Percentiles rank a stretch among this genome's conserved stretches.
phyloP scores from a whole-genome alignment of 2,113 vertebrate species.

The Podilymbus podiceps region DNA sequence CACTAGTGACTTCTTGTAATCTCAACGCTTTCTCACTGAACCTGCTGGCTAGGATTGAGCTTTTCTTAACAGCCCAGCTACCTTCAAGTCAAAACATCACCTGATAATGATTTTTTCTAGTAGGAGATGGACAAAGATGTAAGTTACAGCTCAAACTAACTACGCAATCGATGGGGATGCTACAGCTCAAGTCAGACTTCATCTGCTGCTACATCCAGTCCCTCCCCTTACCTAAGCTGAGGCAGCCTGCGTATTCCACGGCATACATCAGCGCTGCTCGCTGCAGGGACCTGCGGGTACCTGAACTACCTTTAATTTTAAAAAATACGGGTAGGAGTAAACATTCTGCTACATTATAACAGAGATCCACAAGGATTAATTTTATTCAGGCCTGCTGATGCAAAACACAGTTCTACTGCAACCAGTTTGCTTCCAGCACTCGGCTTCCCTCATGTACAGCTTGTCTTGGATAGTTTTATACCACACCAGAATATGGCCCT shows the following conservation, averaged over 20 bases:
- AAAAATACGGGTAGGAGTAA: background rate
- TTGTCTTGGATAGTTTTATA: background rate
- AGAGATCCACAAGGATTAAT: background rate
- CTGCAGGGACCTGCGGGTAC: background rate
- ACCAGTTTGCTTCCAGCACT: background rate
- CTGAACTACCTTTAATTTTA: background rate
- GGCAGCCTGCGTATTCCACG: background rate
- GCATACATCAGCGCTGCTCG: background rate
- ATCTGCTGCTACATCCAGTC: background rate
- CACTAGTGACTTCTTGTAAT: background rate
- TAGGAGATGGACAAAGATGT: background rate
- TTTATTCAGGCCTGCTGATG: background rate
- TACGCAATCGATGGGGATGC: background rate
- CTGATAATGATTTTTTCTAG: background rate
- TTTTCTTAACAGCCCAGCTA: background rate
- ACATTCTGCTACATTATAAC: background rate
- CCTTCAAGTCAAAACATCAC: background rate
- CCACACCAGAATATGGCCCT: background rate
- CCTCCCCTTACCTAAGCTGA: background rate
- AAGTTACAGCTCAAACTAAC: background rate
- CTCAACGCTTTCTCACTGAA: background rate
- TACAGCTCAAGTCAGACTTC: background rate
- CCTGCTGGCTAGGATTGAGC: background rate
- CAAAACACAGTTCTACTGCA: background rate
- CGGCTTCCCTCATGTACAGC: background rate